Percentiles rank a stretch among this genome's conserved stretches.
Evolutionary conservation across 30 jellyfish, hydroid and myxozoan species (phyloP).

Genomic region (Chrysaora quinquecirrha): DNA sequence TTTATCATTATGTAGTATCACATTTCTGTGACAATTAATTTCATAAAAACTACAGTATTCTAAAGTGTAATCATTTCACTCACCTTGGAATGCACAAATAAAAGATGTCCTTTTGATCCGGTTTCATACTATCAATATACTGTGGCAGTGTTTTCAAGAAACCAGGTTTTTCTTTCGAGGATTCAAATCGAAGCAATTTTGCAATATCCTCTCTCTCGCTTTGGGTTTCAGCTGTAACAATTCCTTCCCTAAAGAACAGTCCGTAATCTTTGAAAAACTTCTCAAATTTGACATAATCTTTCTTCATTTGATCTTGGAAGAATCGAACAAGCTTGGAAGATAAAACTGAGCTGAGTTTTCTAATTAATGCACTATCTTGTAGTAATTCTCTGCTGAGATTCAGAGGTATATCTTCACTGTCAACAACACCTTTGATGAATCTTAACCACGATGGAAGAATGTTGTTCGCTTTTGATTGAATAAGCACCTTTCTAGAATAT

Average conservation of each 20-base stretch:
- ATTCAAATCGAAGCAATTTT: constrained; percentile 82
- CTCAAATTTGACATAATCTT: constrained; percentile 87
- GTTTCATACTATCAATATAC: constrained; percentile 85
- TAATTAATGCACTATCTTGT: constrained; percentile 93
- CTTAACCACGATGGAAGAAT: constrained; percentile 95
- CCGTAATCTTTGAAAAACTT: constrained; percentile 94
- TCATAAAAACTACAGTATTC: too few relatives aligned
- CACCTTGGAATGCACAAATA: constrained; percentile 96
- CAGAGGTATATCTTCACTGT: constrained; percentile 97
- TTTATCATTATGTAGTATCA: too few relatives aligned
- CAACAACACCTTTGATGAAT: constrained; percentile 95
- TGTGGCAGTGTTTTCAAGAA: constrained; percentile 62
- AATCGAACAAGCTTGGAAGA: constrained; percentile 66
- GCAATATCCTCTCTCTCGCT: constrained; percentile 87
- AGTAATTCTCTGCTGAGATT: constrained; percentile 95
- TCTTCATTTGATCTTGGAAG: constrained; percentile 86
- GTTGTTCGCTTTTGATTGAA: constrained; percentile 92
- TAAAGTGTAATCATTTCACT: too few relatives aligned
- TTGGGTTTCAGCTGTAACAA: constrained; percentile 86
- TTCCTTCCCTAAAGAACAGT: constrained; percentile 91
- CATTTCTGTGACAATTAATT: too few relatives aligned
- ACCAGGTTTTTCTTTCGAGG: constrained; percentile 92
- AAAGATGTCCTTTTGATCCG: constrained; percentile 88
- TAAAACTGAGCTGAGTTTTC: constrained; percentile 76
- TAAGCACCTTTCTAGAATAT: constrained; percentile 87